These are phyloP conservation scores for Odontamblyopus lacepedii DNA, from an alignment of 2,797 vertebrate species.

Conservation along the genomic window DNA sequence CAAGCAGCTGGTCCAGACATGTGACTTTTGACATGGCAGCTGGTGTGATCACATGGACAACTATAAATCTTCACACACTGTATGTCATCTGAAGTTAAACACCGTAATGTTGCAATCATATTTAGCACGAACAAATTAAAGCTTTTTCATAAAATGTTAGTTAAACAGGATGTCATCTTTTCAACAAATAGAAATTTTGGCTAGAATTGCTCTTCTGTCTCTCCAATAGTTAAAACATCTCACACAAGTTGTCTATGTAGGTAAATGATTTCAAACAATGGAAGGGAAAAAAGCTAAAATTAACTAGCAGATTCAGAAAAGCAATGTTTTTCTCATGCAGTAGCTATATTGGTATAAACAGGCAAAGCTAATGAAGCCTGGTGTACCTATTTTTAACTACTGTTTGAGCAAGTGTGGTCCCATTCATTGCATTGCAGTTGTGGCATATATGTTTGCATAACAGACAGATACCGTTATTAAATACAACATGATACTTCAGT, in stretches of 20 bases:
- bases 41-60: slow-evolving; percentile 26
- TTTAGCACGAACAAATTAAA: slow-evolving; percentile 11
- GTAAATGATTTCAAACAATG: neutral
- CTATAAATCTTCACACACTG: slow-evolving; percentile 32
- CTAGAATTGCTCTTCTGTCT: neutral
- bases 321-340: neutral
- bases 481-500: neutral
- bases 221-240: slow-evolving; percentile 6
- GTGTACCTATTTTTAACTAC: neutral
- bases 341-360: neutral
- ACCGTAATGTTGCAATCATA: neutral
- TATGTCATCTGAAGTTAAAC: slow-evolving; percentile 15
- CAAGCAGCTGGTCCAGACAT: slow-evolving; percentile 12
- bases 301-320: neutral
- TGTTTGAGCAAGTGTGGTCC: neutral
- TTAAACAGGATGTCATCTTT: neutral
- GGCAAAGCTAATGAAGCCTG: neutral
- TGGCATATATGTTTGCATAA: neutral
- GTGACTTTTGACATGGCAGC: slow-evolving; percentile 38
- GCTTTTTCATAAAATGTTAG: slow-evolving; percentile 3
- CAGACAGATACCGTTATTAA: neutral
- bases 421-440: neutral
- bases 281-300: neutral
- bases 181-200: slow-evolving; percentile 2
- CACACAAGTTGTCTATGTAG: slow-evolving; percentile 1